Evolutionary conservation across 2,888 invertebrate species (phyloP).

Genomic region (Petrophora chlorosata): DNA sequence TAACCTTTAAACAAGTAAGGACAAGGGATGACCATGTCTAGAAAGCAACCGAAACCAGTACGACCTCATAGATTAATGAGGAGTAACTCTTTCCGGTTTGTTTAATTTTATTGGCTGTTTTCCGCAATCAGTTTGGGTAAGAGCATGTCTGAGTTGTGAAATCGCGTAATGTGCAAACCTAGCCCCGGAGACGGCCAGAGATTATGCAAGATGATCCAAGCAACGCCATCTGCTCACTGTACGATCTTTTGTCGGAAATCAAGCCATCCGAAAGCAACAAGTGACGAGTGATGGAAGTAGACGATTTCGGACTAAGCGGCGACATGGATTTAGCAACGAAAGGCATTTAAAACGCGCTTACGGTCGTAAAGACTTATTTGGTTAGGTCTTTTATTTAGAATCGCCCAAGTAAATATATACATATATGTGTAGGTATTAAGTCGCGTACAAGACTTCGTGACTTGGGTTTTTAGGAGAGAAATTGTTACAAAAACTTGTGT

Average conservation of each 20-base stretch:
- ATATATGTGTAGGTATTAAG: too few species aligned
- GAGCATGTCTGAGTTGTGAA: constrained; percentile 62
- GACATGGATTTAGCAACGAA: constrained; percentile 25
- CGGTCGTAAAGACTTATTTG: constrained; percentile 23
- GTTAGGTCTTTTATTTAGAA: constrained; percentile 26
- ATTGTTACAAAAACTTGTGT: constrained; percentile 1
- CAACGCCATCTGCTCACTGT: constrained; percentile 8
- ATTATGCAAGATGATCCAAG: constrained; percentile 58
- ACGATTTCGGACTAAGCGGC: constrained; percentile 23
- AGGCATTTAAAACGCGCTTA: constrained; percentile 19
- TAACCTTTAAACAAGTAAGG: constrained; percentile 6
- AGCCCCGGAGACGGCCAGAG: constrained; percentile 26
- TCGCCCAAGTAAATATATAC: constrained; percentile 8
- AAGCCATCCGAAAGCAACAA: constrained; percentile 14
- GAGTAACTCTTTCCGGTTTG: constrained; percentile 51
- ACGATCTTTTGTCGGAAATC: constrained; percentile 25
- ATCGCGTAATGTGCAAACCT: constrained; percentile 54
- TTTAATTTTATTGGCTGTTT: constrained; percentile 58
- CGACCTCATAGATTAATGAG: constrained; percentile 41
- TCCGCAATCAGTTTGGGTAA: constrained; percentile 68
- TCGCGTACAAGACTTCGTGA: constrained; percentile 12
- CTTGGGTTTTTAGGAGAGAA: constrained; percentile 2
- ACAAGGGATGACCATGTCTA: constrained; percentile 25
- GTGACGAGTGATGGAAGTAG: constrained; percentile 14
- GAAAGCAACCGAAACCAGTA: constrained; percentile 33